Base-by-base conservation (phyloP, 2,888 invertebrate species). In the Erynnis tages region DNA sequence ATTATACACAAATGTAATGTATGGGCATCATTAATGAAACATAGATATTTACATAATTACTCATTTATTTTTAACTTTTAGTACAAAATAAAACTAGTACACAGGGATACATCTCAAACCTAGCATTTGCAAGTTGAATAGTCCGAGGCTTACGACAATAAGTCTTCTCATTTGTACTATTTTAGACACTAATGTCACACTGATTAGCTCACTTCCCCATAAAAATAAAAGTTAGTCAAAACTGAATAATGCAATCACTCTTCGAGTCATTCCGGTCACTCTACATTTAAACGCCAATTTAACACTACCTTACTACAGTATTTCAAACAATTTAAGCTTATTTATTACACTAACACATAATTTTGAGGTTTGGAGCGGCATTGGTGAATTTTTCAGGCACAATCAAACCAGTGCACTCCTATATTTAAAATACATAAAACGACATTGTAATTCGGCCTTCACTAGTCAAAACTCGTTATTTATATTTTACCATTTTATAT, bases 111-210 rank as follows among this genome's bases (percentile, higher is more conserved):
- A 90, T 87, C 84, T 89, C 87, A 90, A 89, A 88, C 88, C 88
- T 90, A 90, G 84, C 84, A 88, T 89, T 90, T 85, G 85, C 84
- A 89, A 82, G 89, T 84, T 87, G 88, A 89, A 88, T 87, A 85
- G 86, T 88, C 87, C 82, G 88, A 88, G 84, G 87, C 87, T 88
- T 90, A 90, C 84, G 88, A 88, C 89, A 86, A 89, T 89, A 89
- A 90, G 90, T 90, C 90, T 90, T 90, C 89, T 87, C 88, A 90
- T 90, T 90, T 90, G 90, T 90, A 90, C 90, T 90, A 90, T 90
- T 90, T 86, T 88, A 90, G 90, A 90, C 83, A 90, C 89, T 86
- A 84, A 83, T 79, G 84, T 86, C 87, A 86, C 85, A 86, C 85
- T 80, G 78, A 80, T 81, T 85, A 87, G 82, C 83, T 86, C 82